These are phyloP conservation scores for Aphyosemion australe DNA, from an alignment of 2,113 vertebrate species.

Conservation along the genomic window DNA sequence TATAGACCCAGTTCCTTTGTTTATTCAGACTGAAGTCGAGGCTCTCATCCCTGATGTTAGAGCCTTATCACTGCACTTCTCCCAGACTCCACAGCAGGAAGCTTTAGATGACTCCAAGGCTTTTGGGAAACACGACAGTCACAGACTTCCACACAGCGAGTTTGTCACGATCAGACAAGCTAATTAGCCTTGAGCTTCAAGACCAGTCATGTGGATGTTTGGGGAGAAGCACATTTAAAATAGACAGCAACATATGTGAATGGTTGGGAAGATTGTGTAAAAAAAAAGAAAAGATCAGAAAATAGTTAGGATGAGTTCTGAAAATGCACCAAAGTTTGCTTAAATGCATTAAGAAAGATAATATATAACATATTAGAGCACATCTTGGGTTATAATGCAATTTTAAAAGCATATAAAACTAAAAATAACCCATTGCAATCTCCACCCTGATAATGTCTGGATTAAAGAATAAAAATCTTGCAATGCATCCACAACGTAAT, in stretches of 20 bases:
- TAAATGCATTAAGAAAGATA: too few relatives aligned
- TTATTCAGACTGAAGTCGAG: slow-evolving; percentile 1
- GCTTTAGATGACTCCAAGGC: slow-evolving; percentile 23
- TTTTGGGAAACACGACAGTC: slow-evolving; percentile 57
- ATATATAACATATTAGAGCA: too few relatives aligned
- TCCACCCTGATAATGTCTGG: neutral
- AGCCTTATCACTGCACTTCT: slow-evolving; percentile 20
- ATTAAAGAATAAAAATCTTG: neutral
- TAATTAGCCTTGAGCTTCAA: neutral
- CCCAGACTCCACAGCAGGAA: slow-evolving; percentile 40
- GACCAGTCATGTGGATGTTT: slow-evolving; percentile 54
- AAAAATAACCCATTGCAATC: too few relatives aligned
- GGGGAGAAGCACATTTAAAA: slow-evolving; percentile 3
- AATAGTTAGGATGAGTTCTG: too few relatives aligned
- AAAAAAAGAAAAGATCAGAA: too few relatives aligned
- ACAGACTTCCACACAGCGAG: slow-evolving; percentile 34
- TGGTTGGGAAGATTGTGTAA: neutral
- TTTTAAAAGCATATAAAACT: too few relatives aligned
- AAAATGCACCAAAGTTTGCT: too few relatives aligned
- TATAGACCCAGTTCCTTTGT: neutral
- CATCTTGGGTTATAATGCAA: too few relatives aligned
- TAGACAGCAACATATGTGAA: slow-evolving; percentile 9
- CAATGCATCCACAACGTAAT: neutral
- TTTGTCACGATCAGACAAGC: slow-evolving; percentile 69
- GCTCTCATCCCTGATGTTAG: slow-evolving; percentile 23